Evolutionary conservation across 1,140 invertebrate species (phyloP).

Genomic region (Cydia strobilella): DNA sequence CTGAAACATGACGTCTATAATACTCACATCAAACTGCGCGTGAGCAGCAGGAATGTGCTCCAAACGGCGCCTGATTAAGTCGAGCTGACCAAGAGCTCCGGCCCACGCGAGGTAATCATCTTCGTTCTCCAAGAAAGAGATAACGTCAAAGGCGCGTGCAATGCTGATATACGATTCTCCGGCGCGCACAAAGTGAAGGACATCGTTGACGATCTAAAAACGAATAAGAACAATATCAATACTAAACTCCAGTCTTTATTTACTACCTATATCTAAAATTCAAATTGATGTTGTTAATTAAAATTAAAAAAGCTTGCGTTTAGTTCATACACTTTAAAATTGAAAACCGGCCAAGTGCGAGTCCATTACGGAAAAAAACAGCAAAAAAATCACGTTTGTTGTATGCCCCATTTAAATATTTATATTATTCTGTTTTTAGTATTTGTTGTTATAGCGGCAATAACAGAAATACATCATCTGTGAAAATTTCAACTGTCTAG

Average conservation of each 20-base stretch:
- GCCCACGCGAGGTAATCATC: conserved; percentile 85
- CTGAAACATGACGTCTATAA: not conserved
- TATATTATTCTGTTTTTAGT: too few species aligned
- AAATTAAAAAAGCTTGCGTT: too few species aligned
- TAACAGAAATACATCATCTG: too few species aligned
- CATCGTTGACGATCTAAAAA: conserved; percentile 86
- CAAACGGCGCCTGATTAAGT: conserved; percentile 74
- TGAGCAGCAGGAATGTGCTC: conserved; percentile 55
- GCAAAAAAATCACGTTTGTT: too few species aligned
- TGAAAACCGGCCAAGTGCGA: too few species aligned
- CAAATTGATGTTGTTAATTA: too few species aligned
- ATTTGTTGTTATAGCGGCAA: too few species aligned
- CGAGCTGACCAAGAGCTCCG: conserved; percentile 81
- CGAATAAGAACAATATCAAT: conserved; percentile 30
- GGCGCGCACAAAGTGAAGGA: conserved; percentile 82
- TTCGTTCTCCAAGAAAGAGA: conserved; percentile 82
- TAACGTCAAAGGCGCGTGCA: conserved; percentile 79
- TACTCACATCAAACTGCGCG: conserved; percentile 56
- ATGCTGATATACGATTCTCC: conserved; percentile 63
- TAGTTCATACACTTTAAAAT: too few species aligned
- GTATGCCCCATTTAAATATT: too few species aligned
- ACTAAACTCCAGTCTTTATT: not conserved
- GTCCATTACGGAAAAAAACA: too few species aligned
- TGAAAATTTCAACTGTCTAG: too few species aligned
- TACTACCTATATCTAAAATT: too few species aligned